These are phyloP conservation scores for Platorchestia sp. DNA, from an alignment of 1,140 invertebrate species.

Conservation along the genomic window DNA sequence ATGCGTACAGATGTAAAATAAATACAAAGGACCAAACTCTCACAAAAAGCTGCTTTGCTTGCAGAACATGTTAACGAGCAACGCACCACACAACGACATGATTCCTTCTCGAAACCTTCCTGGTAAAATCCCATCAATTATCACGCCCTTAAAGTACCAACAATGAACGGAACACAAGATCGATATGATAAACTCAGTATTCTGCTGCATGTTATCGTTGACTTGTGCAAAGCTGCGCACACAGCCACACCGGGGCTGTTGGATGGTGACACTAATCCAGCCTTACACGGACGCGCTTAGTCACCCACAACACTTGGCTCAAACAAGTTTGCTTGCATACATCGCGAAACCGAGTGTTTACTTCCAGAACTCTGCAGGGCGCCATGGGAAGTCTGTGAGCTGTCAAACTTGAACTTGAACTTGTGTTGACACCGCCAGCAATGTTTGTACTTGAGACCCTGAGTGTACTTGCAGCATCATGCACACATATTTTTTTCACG, in stretches of 20 bases:
- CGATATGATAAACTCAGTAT: neutral
- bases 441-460: neutral
- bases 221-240: neutral
- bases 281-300: no score
- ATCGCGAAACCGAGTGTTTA: neutral
- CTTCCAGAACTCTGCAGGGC: neutral
- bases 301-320: neutral
- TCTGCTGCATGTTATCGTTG: neutral
- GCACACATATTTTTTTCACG: neutral
- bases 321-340: neutral
- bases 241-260: neutral
- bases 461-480: neutral
- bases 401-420: neutral
- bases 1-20: neutral
- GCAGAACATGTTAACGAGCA: neutral
- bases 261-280: neutral
- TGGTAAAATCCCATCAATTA: neutral
- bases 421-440: neutral
- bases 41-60: neutral
- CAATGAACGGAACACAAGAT: neutral
- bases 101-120: neutral
- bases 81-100: neutral
- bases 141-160: neutral
- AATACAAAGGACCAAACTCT: neutral
- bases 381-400: neutral